Evolutionary conservation across 1,140 invertebrate species (phyloP), one percentile per base, ranked within the genome.

Genomic region (Rhagoletis zephyria): DNA sequence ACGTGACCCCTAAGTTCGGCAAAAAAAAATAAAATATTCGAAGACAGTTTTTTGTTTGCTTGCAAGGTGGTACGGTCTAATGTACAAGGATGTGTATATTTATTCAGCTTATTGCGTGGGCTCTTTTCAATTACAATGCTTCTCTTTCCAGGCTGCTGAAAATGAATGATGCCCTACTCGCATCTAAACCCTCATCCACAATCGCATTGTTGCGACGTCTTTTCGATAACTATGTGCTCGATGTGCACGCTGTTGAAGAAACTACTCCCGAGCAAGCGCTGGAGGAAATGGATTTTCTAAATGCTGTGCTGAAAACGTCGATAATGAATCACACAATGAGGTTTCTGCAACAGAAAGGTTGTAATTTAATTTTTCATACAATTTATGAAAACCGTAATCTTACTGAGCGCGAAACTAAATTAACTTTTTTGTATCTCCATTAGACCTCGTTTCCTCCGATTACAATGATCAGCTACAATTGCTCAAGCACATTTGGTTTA

Each of bases 401-500:
- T 48, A 56, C 30, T 56, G 51, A 1, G 10, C 30, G 30, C 30
- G 30, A 30, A 30, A 30, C 30, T 30, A 30, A 30, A 30, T 30
- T 30, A 30, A 0, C 30, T 30, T 81, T 81, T 74, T 81, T 56
- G 2, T 10, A 56, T 87, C 56, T 60, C n/a, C 65, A 30, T 0
- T 16, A 94, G 94, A 93, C 77, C 91, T 93, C 89, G 93, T 95
- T 3, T 93, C 94, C 63, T 93, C 93, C 42, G 95, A 95, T 89
- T 94, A 94, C 10, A 94, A 94, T 85, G 94, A 94, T 85, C 96
- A 97, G 90, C 94, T 95, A 89, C 95, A 96, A 89, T 94, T 95
- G 0, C 91, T 98, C 2, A 94, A 96, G 88, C 94, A 95, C 85
- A 94, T 97, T 60, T 97, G 97, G 97, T 97, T 97, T 90, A 95